Conservation (phyloP, 2,888 invertebrate species). For the Lasioglossum zephyrum region DNA sequence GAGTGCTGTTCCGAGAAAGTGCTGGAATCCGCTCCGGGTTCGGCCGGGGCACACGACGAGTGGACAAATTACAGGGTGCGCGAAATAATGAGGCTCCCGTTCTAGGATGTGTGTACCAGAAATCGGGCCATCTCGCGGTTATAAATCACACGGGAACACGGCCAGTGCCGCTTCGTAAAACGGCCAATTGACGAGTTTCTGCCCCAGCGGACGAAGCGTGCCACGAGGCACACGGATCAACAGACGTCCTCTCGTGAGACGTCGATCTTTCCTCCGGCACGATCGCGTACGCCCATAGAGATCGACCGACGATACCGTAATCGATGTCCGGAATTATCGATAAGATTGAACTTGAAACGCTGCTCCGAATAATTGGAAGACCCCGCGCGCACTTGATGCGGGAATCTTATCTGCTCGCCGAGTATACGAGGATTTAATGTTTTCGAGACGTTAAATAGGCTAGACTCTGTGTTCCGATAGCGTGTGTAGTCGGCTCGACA, state of each 20-base stretch:
- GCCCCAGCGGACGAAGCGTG: conserved; percentile 58
- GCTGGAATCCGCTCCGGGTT: conserved; percentile 63
- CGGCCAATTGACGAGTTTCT: conserved; percentile 72
- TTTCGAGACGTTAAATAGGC: not conserved
- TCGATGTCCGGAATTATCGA: conserved; percentile 8
- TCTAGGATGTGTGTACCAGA: conserved; percentile 77
- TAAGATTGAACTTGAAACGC: conserved; percentile 6
- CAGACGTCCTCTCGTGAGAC: not conserved
- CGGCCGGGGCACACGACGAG: conserved; percentile 78
- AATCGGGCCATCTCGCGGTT: conserved; percentile 80
- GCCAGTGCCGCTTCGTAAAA: conserved; percentile 70
- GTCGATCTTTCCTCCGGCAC: not conserved
- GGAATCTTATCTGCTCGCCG: not conserved
- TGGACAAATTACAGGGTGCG: conserved; percentile 83
- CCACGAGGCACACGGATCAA: conserved; percentile 47
- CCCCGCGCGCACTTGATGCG: not conserved
- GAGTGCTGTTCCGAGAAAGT: conserved; percentile 78
- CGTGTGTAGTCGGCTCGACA: not conserved
- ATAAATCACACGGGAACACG: conserved; percentile 80
- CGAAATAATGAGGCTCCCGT: conserved; percentile 83
- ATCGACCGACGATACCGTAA: not conserved
- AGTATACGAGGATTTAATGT: not conserved
- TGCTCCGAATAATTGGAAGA: conserved; percentile 1
- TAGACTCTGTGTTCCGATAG: not conserved
- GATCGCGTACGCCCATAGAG: not conserved